These are phyloP conservation scores for Pelecanus crispus DNA, from an alignment of 2,113 vertebrate species.

Conservation along the genomic window DNA sequence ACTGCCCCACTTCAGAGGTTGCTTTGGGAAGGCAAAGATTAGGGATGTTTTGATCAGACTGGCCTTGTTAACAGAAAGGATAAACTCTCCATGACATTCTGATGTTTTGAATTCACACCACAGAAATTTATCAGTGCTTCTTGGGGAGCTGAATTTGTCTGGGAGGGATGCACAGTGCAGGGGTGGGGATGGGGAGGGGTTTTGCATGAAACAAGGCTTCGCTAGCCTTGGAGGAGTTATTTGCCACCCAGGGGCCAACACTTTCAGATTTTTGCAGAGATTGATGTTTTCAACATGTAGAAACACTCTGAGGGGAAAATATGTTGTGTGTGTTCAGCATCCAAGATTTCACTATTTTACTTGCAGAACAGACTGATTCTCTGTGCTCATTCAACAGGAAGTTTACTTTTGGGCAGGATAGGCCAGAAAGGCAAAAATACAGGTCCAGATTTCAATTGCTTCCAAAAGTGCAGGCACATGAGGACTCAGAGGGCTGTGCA, in stretches of 20 bases:
- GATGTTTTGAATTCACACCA: not conserved
- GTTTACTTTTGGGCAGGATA: not conserved
- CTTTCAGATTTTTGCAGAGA: not conserved
- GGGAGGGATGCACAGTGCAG: not conserved
- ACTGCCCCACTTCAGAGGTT: not conserved
- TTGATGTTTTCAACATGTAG: not conserved
- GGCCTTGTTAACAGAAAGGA: not conserved
- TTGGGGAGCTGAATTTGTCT: not conserved
- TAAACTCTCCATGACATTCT: not conserved
- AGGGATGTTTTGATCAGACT: not conserved
- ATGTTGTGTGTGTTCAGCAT: not conserved
- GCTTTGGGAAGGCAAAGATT: not conserved
- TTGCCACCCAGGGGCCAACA: not conserved
- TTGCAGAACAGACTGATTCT: not conserved
- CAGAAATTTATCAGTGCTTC: not conserved
- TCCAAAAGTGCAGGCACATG: not conserved
- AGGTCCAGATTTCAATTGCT: not conserved
- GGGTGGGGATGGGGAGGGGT: not conserved
- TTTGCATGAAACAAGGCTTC: not conserved
- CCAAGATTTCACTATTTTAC: not conserved
- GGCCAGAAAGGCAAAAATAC: not conserved
- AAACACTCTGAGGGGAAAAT: not conserved
- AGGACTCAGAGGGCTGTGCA: not conserved
- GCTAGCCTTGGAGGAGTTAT: not conserved
- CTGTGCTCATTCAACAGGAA: not conserved